Conservation (phyloP, 35 echinoderm and acorn worm species). For the Hemicentrotus pulcherrimus region DNA sequence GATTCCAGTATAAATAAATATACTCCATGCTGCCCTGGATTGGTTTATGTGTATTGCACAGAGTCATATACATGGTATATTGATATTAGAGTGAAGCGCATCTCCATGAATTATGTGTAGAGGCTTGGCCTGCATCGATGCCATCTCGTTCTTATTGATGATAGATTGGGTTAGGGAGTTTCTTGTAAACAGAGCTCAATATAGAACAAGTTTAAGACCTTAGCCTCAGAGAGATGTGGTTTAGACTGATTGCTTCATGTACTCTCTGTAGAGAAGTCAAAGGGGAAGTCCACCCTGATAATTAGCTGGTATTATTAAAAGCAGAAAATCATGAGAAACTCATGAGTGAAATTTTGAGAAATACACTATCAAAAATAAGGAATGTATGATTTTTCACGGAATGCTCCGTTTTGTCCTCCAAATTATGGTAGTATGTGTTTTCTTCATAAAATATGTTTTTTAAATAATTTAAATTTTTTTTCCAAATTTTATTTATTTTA, state of each 20-base stretch:
- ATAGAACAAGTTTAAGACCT: not conserved
- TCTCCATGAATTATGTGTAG: not conserved
- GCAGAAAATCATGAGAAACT: too few relatives aligned
- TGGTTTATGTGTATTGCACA: not conserved
- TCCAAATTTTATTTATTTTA: too few relatives aligned
- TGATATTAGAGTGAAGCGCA: not conserved
- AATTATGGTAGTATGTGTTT: too few relatives aligned
- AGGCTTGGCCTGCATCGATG: not conserved
- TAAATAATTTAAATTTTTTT: too few relatives aligned
- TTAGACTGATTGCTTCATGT: not conserved
- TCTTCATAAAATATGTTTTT: too few relatives aligned
- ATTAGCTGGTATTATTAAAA: too few relatives aligned
- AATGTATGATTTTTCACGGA: too few relatives aligned
- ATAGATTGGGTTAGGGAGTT: slow-evolving; percentile 11
- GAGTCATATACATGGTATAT: not conserved
- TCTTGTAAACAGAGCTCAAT: slow-evolving; percentile 18
- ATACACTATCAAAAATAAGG: too few relatives aligned
- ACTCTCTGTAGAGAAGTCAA: not conserved
- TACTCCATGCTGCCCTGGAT: not conserved
- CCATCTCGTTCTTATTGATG: not conserved
- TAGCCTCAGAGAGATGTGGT: not conserved
- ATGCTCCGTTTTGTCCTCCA: too few relatives aligned
- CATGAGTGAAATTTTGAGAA: too few relatives aligned
- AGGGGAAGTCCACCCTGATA: too few relatives aligned
- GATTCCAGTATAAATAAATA: not conserved